phyloP scores from a whole-genome alignment of 2,888 invertebrate genomes.

The Diaperis boleti region DNA sequence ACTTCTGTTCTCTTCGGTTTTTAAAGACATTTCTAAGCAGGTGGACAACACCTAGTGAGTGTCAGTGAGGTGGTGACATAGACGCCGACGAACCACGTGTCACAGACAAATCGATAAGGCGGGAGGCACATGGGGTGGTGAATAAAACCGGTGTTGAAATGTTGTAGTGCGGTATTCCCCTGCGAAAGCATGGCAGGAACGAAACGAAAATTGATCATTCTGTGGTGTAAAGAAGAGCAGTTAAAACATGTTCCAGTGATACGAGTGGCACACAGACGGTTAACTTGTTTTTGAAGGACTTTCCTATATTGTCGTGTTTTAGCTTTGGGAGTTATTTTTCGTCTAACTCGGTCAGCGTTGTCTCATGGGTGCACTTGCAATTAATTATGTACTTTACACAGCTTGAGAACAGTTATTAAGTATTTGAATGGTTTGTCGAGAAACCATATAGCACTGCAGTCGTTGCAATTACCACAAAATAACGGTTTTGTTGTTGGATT shows the following conservation, averaged over 20 bases:
- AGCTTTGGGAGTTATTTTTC: too few species aligned
- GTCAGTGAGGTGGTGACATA: conserved; percentile 1
- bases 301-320: too few species aligned
- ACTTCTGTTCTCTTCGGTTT: conserved; percentile 18
- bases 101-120: conserved; percentile 13
- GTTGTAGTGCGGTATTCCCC: conserved; percentile 6
- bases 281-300: not conserved
- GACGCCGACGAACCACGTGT: conserved; percentile 8
- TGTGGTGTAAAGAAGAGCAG: not conserved
- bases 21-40: conserved; percentile 10
- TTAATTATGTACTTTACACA: too few species aligned
- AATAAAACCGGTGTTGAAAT: conserved; percentile 8
- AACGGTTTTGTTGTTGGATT: too few species aligned
- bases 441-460: too few species aligned
- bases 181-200: conserved; percentile 3
- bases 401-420: too few species aligned
- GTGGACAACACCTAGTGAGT: conserved; percentile 1
- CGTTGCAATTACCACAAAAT: too few species aligned
- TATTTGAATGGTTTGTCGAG: too few species aligned
- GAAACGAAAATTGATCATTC: not conserved
- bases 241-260: not conserved
- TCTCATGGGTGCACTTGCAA: too few species aligned
- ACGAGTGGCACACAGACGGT: not conserved
- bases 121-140: conserved; percentile 7
- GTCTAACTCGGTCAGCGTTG: too few species aligned